A percentile compares a stretch with the other conserved stretches of the same genome.
phyloP scores from a whole-genome alignment of 2,888 invertebrate genomes.

The Plemyria rubiginata region DNA sequence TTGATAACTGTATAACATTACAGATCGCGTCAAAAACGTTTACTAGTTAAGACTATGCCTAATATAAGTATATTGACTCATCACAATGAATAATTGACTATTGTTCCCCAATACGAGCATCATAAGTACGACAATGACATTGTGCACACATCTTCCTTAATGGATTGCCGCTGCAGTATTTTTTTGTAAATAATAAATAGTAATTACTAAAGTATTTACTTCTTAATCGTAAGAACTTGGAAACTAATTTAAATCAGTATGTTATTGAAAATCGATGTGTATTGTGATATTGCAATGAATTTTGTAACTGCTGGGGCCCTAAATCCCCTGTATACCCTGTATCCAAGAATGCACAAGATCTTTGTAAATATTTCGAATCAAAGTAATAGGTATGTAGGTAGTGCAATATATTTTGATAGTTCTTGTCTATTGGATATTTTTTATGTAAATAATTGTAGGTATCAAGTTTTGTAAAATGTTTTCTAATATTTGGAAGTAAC shows the following conservation, averaged over 20 bases:
- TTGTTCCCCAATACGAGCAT: no score
- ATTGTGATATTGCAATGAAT: constrained; percentile 39
- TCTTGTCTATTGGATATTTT: constrained; percentile 26
- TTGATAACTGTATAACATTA: no score
- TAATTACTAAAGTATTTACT: background rate
- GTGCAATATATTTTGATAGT: constrained; percentile 38
- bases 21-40: no score
- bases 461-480: constrained; percentile 21
- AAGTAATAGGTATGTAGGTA: constrained; percentile 17
- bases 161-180: no score
- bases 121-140: no score
- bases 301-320: constrained; percentile 22
- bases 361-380: constrained; percentile 27
- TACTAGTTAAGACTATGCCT: no score
- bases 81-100: no score
- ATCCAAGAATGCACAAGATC: constrained; percentile 19
- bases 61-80: no score
- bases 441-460: constrained; percentile 17
- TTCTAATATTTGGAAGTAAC: constrained; percentile 8
- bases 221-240: background rate
- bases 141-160: no score
- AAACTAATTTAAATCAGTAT: background rate
- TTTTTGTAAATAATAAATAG: background rate
- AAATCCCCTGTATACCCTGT: no score
- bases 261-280: constrained; percentile 22